These are phyloP conservation scores for Pyrocoelia pectoralis DNA, from an alignment of 2,888 invertebrate genomes.

Conservation along the genomic window DNA sequence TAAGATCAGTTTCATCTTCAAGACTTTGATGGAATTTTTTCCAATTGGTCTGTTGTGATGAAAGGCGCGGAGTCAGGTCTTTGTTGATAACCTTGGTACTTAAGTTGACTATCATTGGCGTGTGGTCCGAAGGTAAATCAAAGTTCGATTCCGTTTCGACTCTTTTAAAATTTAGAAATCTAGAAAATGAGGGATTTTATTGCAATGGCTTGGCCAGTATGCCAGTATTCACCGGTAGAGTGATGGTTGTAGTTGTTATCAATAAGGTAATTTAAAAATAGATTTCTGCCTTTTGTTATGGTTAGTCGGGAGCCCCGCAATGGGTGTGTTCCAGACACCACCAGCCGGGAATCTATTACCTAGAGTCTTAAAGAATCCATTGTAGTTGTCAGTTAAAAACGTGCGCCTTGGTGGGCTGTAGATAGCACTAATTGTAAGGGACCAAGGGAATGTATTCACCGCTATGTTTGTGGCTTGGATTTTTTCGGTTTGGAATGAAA, in stretches of 20 bases:
- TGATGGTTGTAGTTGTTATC: neutral
- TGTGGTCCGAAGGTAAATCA: slow-evolving; percentile 4
- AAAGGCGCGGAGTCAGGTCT: slow-evolving; percentile 3
- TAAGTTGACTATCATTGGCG: neutral
- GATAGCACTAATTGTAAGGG: neutral
- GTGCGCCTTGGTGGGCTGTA: slow-evolving; percentile 8
- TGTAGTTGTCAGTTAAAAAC: neutral
- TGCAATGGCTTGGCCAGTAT: slow-evolving; percentile 9
- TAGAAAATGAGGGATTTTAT: slow-evolving; percentile 10
- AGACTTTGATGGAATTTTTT: neutral
- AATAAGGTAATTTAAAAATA: neutral
- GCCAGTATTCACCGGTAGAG: slow-evolving; percentile 12
- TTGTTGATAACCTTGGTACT: slow-evolving; percentile 2
- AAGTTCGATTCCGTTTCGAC: neutral
- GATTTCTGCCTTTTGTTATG: slow-evolving; percentile 12
- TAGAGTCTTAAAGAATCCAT: slow-evolving; percentile 2
- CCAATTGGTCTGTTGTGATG: neutral
- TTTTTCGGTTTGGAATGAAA: neutral
- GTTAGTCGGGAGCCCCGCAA: slow-evolving; percentile 9
- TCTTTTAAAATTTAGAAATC: slow-evolving; percentile 8
- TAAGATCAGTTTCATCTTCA: no score
- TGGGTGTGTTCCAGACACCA: slow-evolving; percentile 13
- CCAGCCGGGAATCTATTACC: slow-evolving; percentile 8
- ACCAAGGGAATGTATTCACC: neutral
- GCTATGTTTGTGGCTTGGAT: slow-evolving; percentile 8